A percentile compares a stretch with the other conserved stretches of the same genome.
phyloP scores from a whole-genome alignment of 2,888 invertebrate genomes.

The Ctenicera cuprea region DNA sequence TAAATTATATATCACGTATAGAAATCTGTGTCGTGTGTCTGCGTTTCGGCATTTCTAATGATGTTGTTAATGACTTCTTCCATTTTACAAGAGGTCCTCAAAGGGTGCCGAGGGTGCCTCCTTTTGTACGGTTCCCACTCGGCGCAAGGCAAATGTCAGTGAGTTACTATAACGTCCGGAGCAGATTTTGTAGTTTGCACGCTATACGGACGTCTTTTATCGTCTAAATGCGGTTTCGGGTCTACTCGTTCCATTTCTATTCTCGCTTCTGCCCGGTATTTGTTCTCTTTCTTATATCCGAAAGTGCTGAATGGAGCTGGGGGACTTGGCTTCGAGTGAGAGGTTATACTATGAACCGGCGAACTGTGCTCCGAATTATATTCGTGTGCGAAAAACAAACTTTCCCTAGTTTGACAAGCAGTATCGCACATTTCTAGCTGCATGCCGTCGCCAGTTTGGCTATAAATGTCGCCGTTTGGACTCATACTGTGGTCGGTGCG shows the following conservation, averaged over 20 bases:
- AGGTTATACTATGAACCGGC: slow-evolving; percentile 69
- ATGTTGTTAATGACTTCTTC: slow-evolving; percentile 39
- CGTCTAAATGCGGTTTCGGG: slow-evolving; percentile 56
- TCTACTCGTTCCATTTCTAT: slow-evolving; percentile 75
- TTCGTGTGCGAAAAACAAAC: slow-evolving; percentile 77
- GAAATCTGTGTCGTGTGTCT: slow-evolving; percentile 65
- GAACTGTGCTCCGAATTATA: slow-evolving; percentile 69
- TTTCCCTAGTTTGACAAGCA: slow-evolving; percentile 90
- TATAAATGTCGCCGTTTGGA: slow-evolving; percentile 66
- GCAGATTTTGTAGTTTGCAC: slow-evolving; percentile 91
- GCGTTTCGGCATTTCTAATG: slow-evolving; percentile 59
- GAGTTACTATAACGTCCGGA: slow-evolving; percentile 91
- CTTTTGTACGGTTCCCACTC: slow-evolving; percentile 78
- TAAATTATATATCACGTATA: slow-evolving; percentile 63
- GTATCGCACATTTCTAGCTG: slow-evolving; percentile 81
- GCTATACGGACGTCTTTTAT: slow-evolving; percentile 81
- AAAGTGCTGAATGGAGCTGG: slow-evolving; percentile 76
- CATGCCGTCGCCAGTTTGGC: slow-evolving; percentile 60
- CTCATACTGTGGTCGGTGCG: slow-evolving; percentile 65
- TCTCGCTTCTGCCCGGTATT: slow-evolving; percentile 77
- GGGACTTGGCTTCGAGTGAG: slow-evolving; percentile 63
- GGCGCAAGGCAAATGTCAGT: slow-evolving; percentile 84
- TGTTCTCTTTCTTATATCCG: slow-evolving; percentile 73
- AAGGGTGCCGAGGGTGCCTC: slow-evolving; percentile 74
- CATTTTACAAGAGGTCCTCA: slow-evolving; percentile 48